Evolutionary conservation across 2,113 vertebrate species (phyloP).

Genomic region (Scalopus aquaticus): DNA sequence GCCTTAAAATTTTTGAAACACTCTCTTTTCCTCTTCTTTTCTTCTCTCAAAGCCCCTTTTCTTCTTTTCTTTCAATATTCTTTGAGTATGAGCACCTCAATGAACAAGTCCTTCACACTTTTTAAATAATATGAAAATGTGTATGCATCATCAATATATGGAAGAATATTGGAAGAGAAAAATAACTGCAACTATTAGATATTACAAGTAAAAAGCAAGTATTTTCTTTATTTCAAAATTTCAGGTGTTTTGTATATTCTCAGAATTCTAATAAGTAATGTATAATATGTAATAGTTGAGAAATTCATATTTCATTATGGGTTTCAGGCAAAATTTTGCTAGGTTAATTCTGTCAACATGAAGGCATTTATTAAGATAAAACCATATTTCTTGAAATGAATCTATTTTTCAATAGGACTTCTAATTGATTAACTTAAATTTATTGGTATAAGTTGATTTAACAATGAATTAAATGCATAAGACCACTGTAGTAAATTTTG

Average conservation of each 20-base stretch:
- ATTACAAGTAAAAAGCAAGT: neutral
- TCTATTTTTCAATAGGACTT: constrained; percentile 4
- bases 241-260: constrained; percentile 29
- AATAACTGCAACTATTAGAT: neutral
- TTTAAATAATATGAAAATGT: neutral
- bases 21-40: neutral
- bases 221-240: constrained; percentile 42
- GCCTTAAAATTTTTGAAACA: neutral
- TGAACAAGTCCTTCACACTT: neutral
- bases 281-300: neutral
- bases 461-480: neutral
- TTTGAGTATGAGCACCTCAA: neutral
- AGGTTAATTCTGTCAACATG: neutral
- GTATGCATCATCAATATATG: neutral
- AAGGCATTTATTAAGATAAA: constrained; percentile 9
- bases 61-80: neutral
- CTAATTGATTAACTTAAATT: neutral
- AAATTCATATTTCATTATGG: constrained; percentile 23
- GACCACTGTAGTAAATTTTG: neutral
- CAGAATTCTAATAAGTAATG: constrained; percentile 18
- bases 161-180: neutral
- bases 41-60: neutral
- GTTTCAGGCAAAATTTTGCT: neutral
- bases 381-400: constrained; percentile 11
- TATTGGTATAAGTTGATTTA: neutral